Evolutionary conservation across 1,140 invertebrate species (phyloP), one percentile per base, ranked within the genome.

Genomic region (Lethocerus indicus): DNA sequence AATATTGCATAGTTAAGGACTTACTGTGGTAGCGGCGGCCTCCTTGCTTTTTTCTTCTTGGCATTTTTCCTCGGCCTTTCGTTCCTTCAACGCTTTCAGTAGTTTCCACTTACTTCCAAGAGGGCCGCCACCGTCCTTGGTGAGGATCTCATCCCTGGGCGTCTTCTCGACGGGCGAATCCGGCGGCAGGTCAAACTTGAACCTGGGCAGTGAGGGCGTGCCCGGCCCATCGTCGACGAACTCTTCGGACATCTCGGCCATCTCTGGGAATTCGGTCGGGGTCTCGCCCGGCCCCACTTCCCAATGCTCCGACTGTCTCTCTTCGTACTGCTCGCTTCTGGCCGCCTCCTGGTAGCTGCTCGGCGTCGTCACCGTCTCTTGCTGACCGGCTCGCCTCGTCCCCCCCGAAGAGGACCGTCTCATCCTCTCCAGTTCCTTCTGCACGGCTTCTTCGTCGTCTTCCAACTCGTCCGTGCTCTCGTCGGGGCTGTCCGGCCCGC

Each of bases 101-200:
- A 90, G 66, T 62, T 89, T 88, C 87, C 87, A 91, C 65, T 87
- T 89, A 58, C 85, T 88, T 24, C 79, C 77, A 40, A 74, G 70
- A 26, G 73, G 72, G 58, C 66, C 67, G 59, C 65, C 66, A 58
- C 67, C 59, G 61, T 69, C 61, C 64, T 70, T 51, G 63, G 37
- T 20, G 57, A 60, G 0, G 58, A 54, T 26, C 58, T 64, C 53
- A 23, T 32, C 35, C 39, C 39, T 21, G 16, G 37, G 20, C n/a
- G 6, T 37, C 0, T 40, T 20, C 25, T 53, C 43, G 3, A 28
- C 26, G 18, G 36, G 20, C n/a, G 24, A 4, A 2, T 28, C n/a
- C 16, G 21, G 7, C 1, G 41, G n/a, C n/a, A n/a, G n/a, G 60
- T 70, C 63, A 58, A 73, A 68, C 64, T 71, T 63, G 57, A 74